Evolutionary conservation across 2,797 vertebrate species (phyloP).

Genomic region (Eremophila alpestris): DNA sequence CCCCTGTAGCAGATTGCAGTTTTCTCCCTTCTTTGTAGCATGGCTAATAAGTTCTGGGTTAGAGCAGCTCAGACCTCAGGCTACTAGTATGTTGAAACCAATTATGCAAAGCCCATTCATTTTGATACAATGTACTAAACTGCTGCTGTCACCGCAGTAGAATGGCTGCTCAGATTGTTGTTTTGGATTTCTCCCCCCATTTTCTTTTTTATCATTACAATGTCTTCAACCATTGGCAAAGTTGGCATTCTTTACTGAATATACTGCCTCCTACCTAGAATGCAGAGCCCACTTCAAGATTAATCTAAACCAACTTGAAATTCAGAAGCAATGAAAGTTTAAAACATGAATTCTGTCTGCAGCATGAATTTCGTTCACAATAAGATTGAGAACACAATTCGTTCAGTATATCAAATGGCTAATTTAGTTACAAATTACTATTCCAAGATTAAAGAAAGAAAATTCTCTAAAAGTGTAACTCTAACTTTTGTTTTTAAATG

Average conservation of each 20-base stretch:
- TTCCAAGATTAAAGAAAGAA: not conserved
- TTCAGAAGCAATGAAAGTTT: not conserved
- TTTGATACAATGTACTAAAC: conserved; percentile 60
- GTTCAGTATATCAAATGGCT: not conserved
- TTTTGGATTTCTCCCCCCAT: not conserved
- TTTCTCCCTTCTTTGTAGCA: conserved; percentile 35
- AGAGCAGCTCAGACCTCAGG: conserved; percentile 58
- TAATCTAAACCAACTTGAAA: conserved; percentile 2
- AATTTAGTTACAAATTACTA: not conserved
- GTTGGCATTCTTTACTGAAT: conserved; percentile 20
- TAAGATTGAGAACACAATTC: not conserved
- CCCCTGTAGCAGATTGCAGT: conserved; percentile 55
- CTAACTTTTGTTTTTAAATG: not conserved
- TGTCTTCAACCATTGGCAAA: conserved; percentile 1
- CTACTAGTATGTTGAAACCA: conserved; percentile 49
- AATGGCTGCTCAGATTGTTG: conserved; percentile 29
- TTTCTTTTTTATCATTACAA: conserved; percentile 2
- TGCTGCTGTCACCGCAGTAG: conserved; percentile 34
- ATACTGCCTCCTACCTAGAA: not conserved
- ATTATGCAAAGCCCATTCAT: conserved; percentile 70
- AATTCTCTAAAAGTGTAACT: not conserved
- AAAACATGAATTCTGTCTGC: not conserved
- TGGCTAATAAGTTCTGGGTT: conserved; percentile 58
- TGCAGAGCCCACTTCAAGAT: not conserved
- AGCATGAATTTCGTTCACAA: not conserved